Evolutionary conservation across 1,140 invertebrate genomes (phyloP), one percentile per base, ranked within the genome.

Genomic region (Plutomurus gul): DNA sequence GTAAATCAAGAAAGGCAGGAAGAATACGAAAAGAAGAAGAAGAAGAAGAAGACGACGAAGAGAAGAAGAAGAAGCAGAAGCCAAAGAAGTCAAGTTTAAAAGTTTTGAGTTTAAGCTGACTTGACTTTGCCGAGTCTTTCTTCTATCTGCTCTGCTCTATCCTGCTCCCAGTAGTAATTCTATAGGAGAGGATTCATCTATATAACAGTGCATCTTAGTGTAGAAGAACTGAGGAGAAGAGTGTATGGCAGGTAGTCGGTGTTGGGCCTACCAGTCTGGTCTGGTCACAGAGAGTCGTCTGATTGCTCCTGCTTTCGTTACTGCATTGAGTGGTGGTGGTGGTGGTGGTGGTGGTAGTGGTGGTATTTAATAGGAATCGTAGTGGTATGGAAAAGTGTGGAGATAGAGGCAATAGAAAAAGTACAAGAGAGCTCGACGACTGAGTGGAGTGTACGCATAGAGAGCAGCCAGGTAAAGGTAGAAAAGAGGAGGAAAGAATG

Each of bases 401-500:
- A 51, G 1, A 1, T 6, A 49, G 11, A 47, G 5, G 30, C 30
- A 33, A n/a, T 56, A 27, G 20, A 56, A 56, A 27, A 56, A 56
- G 22, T 56, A 13, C 18, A 27, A n/a, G 46, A 10, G 11, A 47
- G 46, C 46, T 65, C 30, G 56, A 65, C 27, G 30, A 36, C 56
- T n/a, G 16, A 65, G 36, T 65, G 13, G 36, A 36, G 22, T 11
- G 22, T 6, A 65, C 4, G 25, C 3, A 65, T 25, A 65, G 56
- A 65, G n/a, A n/a, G 27, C 16, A 65, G 39, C 11, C 10, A 43
- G 39, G n/a, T 3, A 2, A 7, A 2, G 39, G 18, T 5, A 25
- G 30, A 33, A n/a, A 27, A 70, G 72, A 43, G 36, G 72, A 74
- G 36, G 72, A 74, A 43, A 74, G 36, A 39, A 74, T 74, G 39